phyloP scores from a whole-genome alignment of 1,140 invertebrate species.

The Drosophila ercepeae region DNA sequence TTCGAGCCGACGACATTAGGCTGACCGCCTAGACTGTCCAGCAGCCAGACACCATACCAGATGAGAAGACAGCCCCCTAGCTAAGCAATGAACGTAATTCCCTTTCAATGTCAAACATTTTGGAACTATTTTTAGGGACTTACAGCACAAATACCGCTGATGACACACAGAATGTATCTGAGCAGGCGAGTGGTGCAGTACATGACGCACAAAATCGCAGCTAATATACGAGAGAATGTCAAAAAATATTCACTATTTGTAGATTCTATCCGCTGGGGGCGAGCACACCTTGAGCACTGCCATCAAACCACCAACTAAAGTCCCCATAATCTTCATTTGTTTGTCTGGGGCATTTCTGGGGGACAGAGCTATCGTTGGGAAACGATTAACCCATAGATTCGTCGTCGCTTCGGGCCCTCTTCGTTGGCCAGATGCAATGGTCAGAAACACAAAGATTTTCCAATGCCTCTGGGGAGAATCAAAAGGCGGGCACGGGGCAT shows the following conservation, averaged over 20 bases:
- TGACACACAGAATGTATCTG: conserved; percentile 54
- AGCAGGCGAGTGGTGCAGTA: conserved; percentile 63
- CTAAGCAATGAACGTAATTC: conserved; percentile 33
- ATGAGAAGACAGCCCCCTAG: conserved; percentile 64
- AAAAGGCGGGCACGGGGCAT: conserved; percentile 36
- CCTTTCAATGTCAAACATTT: conserved; percentile 48
- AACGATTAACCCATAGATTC: conserved; percentile 60
- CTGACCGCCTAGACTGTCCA: conserved; percentile 51
- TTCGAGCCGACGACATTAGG: conserved; percentile 34
- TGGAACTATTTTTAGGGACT: conserved; percentile 40
- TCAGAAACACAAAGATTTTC: conserved; percentile 11
- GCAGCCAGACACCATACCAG: conserved; percentile 75
- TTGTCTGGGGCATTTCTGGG: conserved; percentile 54
- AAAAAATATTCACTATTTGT: conserved; percentile 25
- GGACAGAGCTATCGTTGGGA: conserved; percentile 36
- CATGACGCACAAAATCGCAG: conserved; percentile 33
- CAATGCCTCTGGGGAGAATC: conserved; percentile 39
- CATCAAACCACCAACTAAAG: conserved; percentile 57
- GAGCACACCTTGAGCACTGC: conserved; percentile 64
- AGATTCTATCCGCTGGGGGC: conserved; percentile 21
- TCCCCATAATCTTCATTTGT: conserved; percentile 73
- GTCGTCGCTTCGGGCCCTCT: conserved; percentile 31
- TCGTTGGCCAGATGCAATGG: conserved; percentile 53
- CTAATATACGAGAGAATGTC: conserved; percentile 5
- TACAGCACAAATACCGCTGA: conserved; percentile 67